Conservation (phyloP, 1,140 invertebrate genomes). For the Solenopsis fugax region DNA sequence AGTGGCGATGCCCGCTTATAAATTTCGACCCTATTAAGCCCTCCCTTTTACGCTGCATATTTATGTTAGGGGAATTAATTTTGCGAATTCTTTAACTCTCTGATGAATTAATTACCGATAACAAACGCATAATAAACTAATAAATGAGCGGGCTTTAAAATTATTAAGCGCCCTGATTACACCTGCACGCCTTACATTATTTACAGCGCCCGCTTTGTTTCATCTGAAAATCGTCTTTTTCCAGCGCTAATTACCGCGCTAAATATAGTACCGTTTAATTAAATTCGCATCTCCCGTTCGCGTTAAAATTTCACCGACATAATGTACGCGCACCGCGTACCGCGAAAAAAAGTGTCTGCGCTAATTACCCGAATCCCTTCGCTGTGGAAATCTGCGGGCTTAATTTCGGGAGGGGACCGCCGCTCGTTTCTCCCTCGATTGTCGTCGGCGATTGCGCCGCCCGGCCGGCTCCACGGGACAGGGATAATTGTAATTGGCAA, state of each 20-base stretch:
- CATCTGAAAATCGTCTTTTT: constrained; percentile 21
- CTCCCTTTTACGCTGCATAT: neutral
- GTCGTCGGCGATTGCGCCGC: neutral
- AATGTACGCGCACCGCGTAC: constrained; percentile 34
- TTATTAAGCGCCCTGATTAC: constrained; percentile 38
- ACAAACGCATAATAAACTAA: constrained; percentile 16
- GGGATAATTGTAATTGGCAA: constrained; percentile 45
- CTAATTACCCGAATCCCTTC: constrained; percentile 41
- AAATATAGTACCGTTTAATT: constrained; percentile 55
- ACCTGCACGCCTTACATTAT: constrained; percentile 33
- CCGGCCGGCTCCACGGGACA: neutral
- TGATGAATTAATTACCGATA: constrained; percentile 40
- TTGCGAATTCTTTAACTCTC: neutral
- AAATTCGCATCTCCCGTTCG: constrained; percentile 43
- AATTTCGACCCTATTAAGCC: constrained; percentile 19
- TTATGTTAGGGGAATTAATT: constrained; percentile 1
- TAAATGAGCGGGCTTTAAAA: constrained; percentile 17
- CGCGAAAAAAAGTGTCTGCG: constrained; percentile 6
- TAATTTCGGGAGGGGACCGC: neutral
- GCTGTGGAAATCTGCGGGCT: neutral
- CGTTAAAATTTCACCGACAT: constrained; percentile 47
- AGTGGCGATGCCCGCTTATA: neutral
- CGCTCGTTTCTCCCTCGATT: neutral
- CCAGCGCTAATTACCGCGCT: constrained; percentile 44
- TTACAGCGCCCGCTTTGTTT: constrained; percentile 32